Base-by-base conservation (phyloP, 2,113 vertebrate genomes). In the Dascyllus trimaculatus region DNA sequence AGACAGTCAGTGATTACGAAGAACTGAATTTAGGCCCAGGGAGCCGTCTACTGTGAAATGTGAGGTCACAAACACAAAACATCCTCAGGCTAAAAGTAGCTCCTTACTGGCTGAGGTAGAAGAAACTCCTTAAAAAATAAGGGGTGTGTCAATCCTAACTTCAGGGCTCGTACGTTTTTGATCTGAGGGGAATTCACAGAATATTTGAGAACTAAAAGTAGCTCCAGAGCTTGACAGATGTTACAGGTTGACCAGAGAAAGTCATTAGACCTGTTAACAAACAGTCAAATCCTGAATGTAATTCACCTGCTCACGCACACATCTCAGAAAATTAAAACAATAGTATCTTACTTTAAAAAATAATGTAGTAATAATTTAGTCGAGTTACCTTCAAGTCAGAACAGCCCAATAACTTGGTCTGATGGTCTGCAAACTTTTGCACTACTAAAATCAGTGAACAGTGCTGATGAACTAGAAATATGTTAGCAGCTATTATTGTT, bases 11-110 rank as follows among this genome's bases (percentile, higher is more conserved):
- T 18, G 15, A 48, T 35, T 35, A 35, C 32, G 7, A 10, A 35
- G 32, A 35, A 35, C 32, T 8, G 32, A 7, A 35, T 35, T 35
- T 35, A 8, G 32, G 32, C 32, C 32, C 9, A 8, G 32, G 32
- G 32, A 35, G 32, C 9, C 7, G 32, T 35, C 32, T 35, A 7
- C 32, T 35, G 32, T 35, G 32, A 35, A 35, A 35, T 35, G 46
- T 48, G 15, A 48, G 46, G 18, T 18, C 18, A 15, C 46, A 48
- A 48, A 19, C 53, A 70, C 13, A 57, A 58, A 58, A 24, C 40
- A 43, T 45, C 40, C 38, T 21, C 18, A 26, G 7, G 52, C 45
- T 56, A 11, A 57, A 69, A 69, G 56, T n/a, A 68, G 35, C 32
- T 54, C 0, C 32, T 14, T 19, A 54, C 21, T 40, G 51, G 51